Conservation (phyloP, 2,797 vertebrate species). For the Chelon labrosus region DNA sequence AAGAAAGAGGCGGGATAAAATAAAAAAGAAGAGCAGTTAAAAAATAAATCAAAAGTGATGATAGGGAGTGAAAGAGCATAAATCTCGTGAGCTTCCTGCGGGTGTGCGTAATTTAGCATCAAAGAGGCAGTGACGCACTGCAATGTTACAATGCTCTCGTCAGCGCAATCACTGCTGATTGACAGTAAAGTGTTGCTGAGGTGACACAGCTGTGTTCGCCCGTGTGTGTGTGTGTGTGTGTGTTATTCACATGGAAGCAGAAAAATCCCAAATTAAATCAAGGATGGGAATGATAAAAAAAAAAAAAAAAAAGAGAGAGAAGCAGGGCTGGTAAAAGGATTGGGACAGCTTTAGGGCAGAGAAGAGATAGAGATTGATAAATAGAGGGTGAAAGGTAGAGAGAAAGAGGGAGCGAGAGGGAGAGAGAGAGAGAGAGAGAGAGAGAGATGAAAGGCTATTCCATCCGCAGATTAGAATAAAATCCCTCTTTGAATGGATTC, state of each 20-base stretch:
- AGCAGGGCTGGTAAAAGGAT: conserved; percentile 50
- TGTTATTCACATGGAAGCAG: conserved; percentile 26
- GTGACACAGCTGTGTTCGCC: conserved; percentile 54
- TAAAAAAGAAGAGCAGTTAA: conserved; percentile 7
- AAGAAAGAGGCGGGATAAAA: conserved; percentile 30
- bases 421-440: conserved; percentile 23
- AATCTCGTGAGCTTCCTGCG: conserved; percentile 9
- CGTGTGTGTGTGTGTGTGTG: neutral
- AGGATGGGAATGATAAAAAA: conserved; percentile 36
- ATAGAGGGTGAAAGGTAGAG: conserved; percentile 16
- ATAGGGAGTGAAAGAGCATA: neutral
- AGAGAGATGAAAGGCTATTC: conserved; percentile 66
- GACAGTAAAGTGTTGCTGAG: conserved; percentile 52
- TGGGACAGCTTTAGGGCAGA: conserved; percentile 52
- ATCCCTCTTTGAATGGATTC: conserved; percentile 78
- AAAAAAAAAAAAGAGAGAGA: conserved; percentile 12
- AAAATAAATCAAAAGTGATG: conserved; percentile 27
- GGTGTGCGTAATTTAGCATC: conserved; percentile 36
- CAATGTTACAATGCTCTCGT: conserved; percentile 45
- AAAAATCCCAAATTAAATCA: conserved; percentile 61
- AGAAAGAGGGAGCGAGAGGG: no score
- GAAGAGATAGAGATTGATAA: conserved; percentile 47
- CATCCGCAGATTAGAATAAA: conserved; percentile 76
- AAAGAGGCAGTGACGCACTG: conserved; percentile 41
- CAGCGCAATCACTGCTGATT: conserved; percentile 63